phyloP scores from a whole-genome alignment of 2,113 vertebrate species.

The Thalassarche chlororhynchos region DNA sequence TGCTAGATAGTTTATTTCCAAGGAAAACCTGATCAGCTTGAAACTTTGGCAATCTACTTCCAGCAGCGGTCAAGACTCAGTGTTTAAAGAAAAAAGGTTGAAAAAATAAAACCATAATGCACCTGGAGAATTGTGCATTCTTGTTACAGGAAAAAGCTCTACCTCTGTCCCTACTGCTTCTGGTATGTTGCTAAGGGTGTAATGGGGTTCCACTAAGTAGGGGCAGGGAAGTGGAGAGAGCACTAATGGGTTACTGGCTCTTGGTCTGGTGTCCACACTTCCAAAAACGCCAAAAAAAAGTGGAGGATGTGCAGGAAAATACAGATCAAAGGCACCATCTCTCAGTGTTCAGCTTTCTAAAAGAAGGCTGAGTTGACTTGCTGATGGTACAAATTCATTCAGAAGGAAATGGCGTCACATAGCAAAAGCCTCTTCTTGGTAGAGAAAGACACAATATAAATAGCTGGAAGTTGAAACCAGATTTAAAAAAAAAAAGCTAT shows the following conservation, averaged over 20 bases:
- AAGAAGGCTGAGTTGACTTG: background rate
- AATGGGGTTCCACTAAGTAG: background rate
- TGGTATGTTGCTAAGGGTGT: background rate
- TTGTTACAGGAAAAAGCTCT: background rate
- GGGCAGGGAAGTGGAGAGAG: background rate
- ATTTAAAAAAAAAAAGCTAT: background rate
- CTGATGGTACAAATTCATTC: background rate
- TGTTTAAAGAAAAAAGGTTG: background rate
- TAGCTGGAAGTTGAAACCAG: background rate
- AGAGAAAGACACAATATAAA: background rate
- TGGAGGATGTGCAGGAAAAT: background rate
- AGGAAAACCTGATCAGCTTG: background rate
- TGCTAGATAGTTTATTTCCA: background rate
- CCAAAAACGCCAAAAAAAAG: background rate
- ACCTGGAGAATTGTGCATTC: background rate
- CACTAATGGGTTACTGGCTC: background rate
- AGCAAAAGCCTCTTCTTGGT: background rate
- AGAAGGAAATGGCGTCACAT: background rate
- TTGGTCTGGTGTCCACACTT: background rate
- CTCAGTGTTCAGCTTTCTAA: background rate
- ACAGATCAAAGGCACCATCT: background rate
- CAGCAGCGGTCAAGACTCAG: background rate
- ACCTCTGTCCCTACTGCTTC: background rate
- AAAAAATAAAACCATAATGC: background rate
- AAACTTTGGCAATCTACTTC: background rate